A percentile compares a stretch with the other conserved stretches of the same genome.
These are phyloP conservation scores for Phthorimaea operculella DNA, from an alignment of 1,140 invertebrate species.

Conservation along the genomic window DNA sequence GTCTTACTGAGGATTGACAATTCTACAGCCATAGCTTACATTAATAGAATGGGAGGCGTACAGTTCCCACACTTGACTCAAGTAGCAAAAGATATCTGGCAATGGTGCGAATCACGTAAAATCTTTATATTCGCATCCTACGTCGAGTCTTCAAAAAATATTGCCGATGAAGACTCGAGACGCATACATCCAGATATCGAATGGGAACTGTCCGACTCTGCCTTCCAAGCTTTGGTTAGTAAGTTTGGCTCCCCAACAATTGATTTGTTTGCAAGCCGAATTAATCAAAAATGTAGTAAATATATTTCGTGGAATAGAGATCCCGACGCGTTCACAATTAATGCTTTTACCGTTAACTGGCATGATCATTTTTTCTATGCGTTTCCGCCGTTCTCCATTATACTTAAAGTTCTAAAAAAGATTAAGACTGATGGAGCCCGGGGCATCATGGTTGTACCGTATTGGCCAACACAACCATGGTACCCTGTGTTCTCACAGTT, in stretches of 20 bases:
- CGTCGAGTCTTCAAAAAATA: neutral
- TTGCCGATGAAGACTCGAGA: neutral
- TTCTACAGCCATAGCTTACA: neutral
- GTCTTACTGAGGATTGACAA: neutral
- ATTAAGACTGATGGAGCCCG: slow-evolving; percentile 12
- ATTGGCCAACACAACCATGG: slow-evolving; percentile 20
- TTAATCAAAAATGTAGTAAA: neutral
- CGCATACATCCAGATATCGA: neutral
- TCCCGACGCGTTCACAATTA: neutral
- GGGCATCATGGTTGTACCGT: slow-evolving; percentile 17
- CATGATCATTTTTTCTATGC: neutral
- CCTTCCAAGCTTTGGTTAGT: neutral
- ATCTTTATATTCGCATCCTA: neutral
- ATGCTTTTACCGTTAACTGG: neutral
- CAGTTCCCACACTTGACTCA: neutral
- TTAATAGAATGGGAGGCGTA: slow-evolving; percentile 2
- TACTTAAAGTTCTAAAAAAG: slow-evolving; percentile 1
- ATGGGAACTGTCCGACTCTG: neutral
- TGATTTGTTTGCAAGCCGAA: neutral
- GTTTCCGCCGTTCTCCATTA: slow-evolving; percentile 13
- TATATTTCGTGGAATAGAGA: neutral
- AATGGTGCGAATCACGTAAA: neutral
- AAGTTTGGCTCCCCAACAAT: neutral
- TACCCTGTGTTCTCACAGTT: slow-evolving; percentile 17
- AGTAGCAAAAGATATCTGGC: neutral